Base-by-base conservation (phyloP, 2,113 vertebrate genomes). In the Esox niger region DNA sequence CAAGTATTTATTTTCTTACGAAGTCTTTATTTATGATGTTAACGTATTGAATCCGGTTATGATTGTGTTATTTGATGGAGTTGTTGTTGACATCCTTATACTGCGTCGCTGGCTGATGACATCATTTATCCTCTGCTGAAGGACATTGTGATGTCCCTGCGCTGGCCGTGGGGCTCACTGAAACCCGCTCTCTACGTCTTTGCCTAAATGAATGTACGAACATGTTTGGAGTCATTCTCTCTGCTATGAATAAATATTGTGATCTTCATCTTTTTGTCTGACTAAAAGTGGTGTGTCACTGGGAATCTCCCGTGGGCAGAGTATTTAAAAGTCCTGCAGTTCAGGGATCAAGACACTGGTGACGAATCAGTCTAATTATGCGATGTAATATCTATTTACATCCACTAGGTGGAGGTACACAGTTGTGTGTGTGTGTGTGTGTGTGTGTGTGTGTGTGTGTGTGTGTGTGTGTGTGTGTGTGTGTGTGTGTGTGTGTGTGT, bases 1-100 rank as follows among this genome's bases (percentile, higher is more conserved):
- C 46, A 68, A 32, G 76, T 87, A 88, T 90, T 84, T 89, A 88
- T 87, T 84, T 86, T 85, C 69, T 60, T 80, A 74, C 68, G 57
- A 10, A 13, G 74, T 64, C 64, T 79, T 84, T 80, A 86, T 82
- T 84, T 84, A 87, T 84, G 69, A 69, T 43, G 64, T n/a, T 66
- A 62, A 27, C 47, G 54, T 75, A 78, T 75, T 81, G 77, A 52
- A 76, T 62, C 58, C 63, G 20, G 69, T 25, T 62, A 30, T 32
- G 61, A 1, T 59, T 25, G 33, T 21, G 10, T 60, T 65, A 32
- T 58, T 62, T 55, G 35, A 3, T 38, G 11, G 13, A 43, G 31
- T n/a, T 68, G 64, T 49, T 6, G 10, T 49, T 49, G 60, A 30
- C 66, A 38, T 54, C 15, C 2, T 23, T 15, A 7, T 58, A 23